Evolutionary conservation across 2,113 vertebrate genomes (phyloP), one percentile per base, ranked within the genome.

Genomic region (Epinephelus cyanopodus): DNA sequence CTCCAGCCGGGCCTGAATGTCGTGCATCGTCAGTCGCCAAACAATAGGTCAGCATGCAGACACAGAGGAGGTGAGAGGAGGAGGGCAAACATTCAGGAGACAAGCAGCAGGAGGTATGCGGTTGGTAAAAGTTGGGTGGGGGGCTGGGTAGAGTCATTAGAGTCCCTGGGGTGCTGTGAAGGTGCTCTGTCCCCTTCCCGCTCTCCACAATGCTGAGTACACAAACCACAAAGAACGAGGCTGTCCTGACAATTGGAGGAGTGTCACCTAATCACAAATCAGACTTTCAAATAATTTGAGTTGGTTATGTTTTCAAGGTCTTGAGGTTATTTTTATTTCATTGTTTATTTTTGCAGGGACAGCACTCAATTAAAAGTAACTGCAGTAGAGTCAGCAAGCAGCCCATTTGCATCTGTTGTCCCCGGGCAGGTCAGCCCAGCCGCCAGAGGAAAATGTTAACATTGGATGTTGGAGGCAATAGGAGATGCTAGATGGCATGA

Each of bases 31-130:
- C 19, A 13, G 15, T 47, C 61, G 1, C 68, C 70, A 77, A 91
- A 92, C 86, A 91, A 91, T 81, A 52, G 86, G 69, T 74, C 64
- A 76, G 83, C 65, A 56, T 82, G 78, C 72, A 75, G 71, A 57
- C 69, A 65, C 74, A 85, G 70, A 68, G 60, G 87, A 84, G 81
- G 63, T n/a, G 89, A 68, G 62, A 63, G 54, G 79, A 77, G 84
- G 86, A 83, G 78, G 68, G 63, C 45, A n/a, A 5, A 13, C 53
- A 75, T 39, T 81, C 37, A 65, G 52, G 39, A 77, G 37, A 23
- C 7, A 18, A 73, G 0, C 87, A 77, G 85, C 27, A 14, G 86
- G 89, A 74, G 77, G 62, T 69, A 61, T 56, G 52, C n/a, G 7
- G 42, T 29, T 50, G 68, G 74, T 77, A 75, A 75, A 53, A 56